phyloP scores from a whole-genome alignment of 1,140 invertebrate species.

The Drosophila nigrodunni region DNA sequence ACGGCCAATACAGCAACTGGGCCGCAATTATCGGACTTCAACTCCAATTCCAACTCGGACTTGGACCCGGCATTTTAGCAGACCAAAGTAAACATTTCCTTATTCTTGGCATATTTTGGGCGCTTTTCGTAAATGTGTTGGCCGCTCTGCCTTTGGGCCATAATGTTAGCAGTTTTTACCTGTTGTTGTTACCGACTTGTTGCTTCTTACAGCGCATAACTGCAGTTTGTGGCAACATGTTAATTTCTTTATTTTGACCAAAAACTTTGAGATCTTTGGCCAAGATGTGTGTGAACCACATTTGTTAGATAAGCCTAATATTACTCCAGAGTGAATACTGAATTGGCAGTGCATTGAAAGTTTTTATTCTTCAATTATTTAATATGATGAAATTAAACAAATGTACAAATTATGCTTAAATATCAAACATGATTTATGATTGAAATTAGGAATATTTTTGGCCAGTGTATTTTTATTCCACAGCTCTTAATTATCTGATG shows the following conservation, averaged over 20 bases:
- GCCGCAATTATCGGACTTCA: constrained; percentile 65
- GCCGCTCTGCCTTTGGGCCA: constrained; percentile 18
- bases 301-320: neutral
- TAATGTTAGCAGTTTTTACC: constrained; percentile 22
- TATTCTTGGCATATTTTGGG: constrained; percentile 75
- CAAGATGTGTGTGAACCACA: constrained; percentile 24
- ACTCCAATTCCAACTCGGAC: constrained; percentile 29
- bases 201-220: constrained; percentile 62
- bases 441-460: too few species aligned
- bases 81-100: constrained; percentile 79
- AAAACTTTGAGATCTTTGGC: constrained; percentile 33
- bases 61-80: constrained; percentile 66
- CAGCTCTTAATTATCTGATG: too few species aligned
- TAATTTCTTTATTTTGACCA: constrained; percentile 72
- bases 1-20: constrained; percentile 58
- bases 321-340: too few species aligned
- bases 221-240: constrained; percentile 78
- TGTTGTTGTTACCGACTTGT: neutral
- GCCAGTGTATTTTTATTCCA: too few species aligned
- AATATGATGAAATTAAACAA: too few species aligned
- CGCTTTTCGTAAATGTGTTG: constrained; percentile 70
- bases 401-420: too few species aligned
- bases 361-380: too few species aligned
- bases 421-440: too few species aligned
- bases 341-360: too few species aligned